Evolutionary conservation across 2,888 invertebrate genomes (phyloP), one percentile per base, ranked within the genome.

Genomic region (Caenorhabditis zanzibari): DNA sequence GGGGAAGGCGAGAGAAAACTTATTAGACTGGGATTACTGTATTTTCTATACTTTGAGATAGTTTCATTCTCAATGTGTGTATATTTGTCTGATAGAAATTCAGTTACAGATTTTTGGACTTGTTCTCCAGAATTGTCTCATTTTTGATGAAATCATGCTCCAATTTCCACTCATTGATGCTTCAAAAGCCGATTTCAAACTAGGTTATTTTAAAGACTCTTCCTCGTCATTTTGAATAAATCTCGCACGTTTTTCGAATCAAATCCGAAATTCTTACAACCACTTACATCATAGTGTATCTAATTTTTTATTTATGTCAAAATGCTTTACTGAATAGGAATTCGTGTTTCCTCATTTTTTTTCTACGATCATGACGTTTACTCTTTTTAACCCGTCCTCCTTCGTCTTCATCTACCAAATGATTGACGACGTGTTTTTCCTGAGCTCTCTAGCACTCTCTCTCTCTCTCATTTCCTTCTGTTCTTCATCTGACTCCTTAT

Each of bases 291-390:
- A 74, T 64, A 64, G 58, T 68, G 75, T 75, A 16, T 28, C 49
- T 52, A 68, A 75, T 75, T 66, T 58, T 75, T 75, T 66, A 75
- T 66, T 68, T 59, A 75, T 75, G 73, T 54, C 63, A 63, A 54
- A 59, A 61, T 52, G 41, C 44, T 49, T 61, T n/a, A 6, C n/a
- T n/a, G n/a, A n/a, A 32, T 16, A 49, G 22, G 44, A 59, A 44
- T 44, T 58, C 71, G 38, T 44, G 44, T 47, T 44, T 47, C 71
- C 52, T 69, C 56, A 56, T 56, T 69, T 58, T 52, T 71, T 71
- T 44, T 19, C n/a, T 44, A 22, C 19, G 71, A 4, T 44, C 26
- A 58, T 71, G 72, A 59, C 59, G 72, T 72, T 59, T 58, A 28
- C 12, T 26, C 26, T 12, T 26, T 3, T 28, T 14, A 19, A n/a